Conservation (phyloP, 2,888 invertebrate species). For the Agrochola circellaris region DNA sequence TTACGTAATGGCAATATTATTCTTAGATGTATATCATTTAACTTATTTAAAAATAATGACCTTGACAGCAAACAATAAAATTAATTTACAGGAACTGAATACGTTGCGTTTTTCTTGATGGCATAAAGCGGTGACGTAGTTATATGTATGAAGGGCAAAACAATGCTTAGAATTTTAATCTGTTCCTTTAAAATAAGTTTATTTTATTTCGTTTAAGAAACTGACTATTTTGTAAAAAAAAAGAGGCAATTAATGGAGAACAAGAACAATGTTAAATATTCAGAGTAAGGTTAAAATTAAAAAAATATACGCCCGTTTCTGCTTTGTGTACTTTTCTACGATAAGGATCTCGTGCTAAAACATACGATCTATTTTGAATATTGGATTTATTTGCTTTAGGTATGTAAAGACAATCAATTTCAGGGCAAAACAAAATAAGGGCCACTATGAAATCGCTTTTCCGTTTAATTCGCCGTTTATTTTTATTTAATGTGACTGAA, state of each 20-base stretch:
- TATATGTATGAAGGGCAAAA: slow-evolving; percentile 51
- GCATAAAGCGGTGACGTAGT: slow-evolving; percentile 37
- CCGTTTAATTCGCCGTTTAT: too few species aligned
- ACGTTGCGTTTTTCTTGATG: slow-evolving; percentile 32
- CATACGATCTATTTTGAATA: neutral
- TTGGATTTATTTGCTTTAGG: neutral
- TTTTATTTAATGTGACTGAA: too few species aligned
- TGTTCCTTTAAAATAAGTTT: slow-evolving; percentile 32
- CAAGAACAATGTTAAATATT: slow-evolving; percentile 26
- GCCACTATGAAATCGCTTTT: too few species aligned
- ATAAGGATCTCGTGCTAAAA: neutral
- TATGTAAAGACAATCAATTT: neutral
- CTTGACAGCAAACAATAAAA: slow-evolving; percentile 39
- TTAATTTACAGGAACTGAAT: slow-evolving; percentile 53
- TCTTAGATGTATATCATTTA: slow-evolving; percentile 49
- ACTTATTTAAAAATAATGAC: slow-evolving; percentile 52
- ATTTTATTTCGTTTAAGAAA: slow-evolving; percentile 33
- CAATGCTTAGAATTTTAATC: slow-evolving; percentile 41
- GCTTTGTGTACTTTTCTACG: slow-evolving; percentile 17
- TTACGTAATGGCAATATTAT: slow-evolving; percentile 66
- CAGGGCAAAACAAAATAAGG: slow-evolving; percentile 23
- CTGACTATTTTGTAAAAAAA: slow-evolving; percentile 42
- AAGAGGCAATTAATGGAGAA: slow-evolving; percentile 29
- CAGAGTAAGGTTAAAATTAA: slow-evolving; percentile 46
- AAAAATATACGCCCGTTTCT: slow-evolving; percentile 1